phyloP scores from a whole-genome alignment of 2,797 vertebrate species.

The Spea hammondii region DNA sequence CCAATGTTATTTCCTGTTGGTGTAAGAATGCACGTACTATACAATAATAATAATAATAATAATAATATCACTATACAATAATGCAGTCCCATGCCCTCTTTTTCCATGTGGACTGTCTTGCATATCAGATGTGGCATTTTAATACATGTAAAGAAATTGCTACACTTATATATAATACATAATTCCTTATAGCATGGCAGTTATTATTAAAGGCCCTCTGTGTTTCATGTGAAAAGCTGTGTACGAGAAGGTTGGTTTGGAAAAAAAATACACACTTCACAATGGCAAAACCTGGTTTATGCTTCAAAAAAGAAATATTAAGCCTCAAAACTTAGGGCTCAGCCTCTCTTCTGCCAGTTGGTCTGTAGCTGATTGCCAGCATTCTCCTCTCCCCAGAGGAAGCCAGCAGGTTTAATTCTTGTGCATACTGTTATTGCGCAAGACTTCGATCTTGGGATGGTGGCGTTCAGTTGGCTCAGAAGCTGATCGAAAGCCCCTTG shows the following conservation, averaged over 20 bases:
- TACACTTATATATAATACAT: no score
- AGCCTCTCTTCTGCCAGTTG: no score
- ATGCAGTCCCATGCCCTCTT: not conserved
- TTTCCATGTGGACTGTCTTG: constrained; percentile 6
- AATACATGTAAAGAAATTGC: constrained; percentile 12
- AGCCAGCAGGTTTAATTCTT: no score
- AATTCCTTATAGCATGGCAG: not conserved
- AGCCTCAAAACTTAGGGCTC: no score
- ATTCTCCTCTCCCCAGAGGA: no score
- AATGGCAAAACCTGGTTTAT: not conserved
- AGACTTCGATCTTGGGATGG: no score
- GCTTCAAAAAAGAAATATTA: not conserved
- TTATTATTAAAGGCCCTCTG: not conserved
- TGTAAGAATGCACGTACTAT: not conserved
- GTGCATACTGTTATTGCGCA: no score
- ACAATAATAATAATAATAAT: not conserved
- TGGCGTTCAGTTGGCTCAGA: no score
- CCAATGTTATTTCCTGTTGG: constrained; percentile 5
- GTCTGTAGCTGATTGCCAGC: no score
- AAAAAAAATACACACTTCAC: not conserved
- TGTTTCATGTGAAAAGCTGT: not conserved
- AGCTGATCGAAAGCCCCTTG: no score
- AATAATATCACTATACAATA: not conserved
- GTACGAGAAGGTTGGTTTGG: not conserved
- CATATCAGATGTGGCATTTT: constrained; percentile 20